Evolutionary conservation across 1,140 invertebrate species (phyloP), one percentile per base, ranked within the genome.

Genomic region (Lerema accius): DNA sequence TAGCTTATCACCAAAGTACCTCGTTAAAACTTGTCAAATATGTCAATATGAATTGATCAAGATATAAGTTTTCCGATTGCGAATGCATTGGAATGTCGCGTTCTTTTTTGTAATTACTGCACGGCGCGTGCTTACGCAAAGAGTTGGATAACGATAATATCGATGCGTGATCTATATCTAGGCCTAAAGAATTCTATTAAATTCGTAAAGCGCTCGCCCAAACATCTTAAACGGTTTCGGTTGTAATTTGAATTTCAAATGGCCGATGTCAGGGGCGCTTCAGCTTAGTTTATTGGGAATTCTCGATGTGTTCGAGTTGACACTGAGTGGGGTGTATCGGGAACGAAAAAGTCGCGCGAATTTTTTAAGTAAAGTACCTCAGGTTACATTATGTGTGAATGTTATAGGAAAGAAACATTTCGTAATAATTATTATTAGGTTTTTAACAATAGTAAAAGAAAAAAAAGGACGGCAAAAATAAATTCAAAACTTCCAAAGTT

Each of bases 231-330:
- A 53, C 43, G 66, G 64, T 66, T 71, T 78, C 63, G 62, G 43
- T 63, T 63, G 56, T 48, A 42, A 80, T 78, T 77, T 76, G 66
- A 76, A 77, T 63, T 76, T 77, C 63, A 76, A 77, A 78, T 76
- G 26, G 62, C 50, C 63, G 65, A 67, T 70, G 49, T 68, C 65
- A 74, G 64, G 69, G 77, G 39, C 67, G 60, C 64, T 51, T 73
- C 66, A 64, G 62, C 51, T 43, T 26, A 14, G 15, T 45, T 72
- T 69, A 72, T 69, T 65, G 65, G 55, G 46, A 71, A 66, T 66
- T 53, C 62, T 51, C 63, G 17, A 16, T 23, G 45, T 65, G 53
- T 59, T 69, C 58, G 14, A 46, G 43, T 37, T 37, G 65, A 59
- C 16, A 59, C 51, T 15, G 35, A 39, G 49, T 4, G 16, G 15